Evolutionary conservation across 1,140 invertebrate species (phyloP).

Genomic region (Dreissena rostriformis): DNA sequence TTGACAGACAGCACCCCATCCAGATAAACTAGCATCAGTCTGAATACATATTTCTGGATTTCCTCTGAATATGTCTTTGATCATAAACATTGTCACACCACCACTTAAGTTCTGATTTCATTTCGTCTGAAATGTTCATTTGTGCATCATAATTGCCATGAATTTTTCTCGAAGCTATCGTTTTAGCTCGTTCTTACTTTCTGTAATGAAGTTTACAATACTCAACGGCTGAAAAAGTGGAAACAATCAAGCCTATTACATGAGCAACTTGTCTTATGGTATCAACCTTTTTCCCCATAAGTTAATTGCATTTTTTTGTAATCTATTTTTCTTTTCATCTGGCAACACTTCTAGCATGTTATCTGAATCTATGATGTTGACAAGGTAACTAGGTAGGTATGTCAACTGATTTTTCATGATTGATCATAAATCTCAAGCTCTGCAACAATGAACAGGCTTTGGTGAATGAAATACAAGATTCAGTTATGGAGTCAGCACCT

Average conservation of each 20-base stretch:
- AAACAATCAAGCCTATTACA: slow-evolving; percentile 27
- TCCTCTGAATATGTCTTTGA: too few species aligned
- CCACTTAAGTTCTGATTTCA: slow-evolving; percentile 43
- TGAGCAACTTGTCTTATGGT: slow-evolving; percentile 29
- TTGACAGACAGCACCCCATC: slow-evolving; percentile 31
- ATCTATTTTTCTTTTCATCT: slow-evolving; percentile 12
- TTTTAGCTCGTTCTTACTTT: slow-evolving; percentile 38
- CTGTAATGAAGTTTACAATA: slow-evolving; percentile 49
- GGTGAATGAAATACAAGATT: slow-evolving; percentile 50
- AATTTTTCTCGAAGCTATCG: not conserved
- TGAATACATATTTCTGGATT: slow-evolving; percentile 49
- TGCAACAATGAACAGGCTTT: slow-evolving; percentile 25
- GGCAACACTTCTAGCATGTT: slow-evolving; percentile 47
- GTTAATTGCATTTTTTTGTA: slow-evolving; percentile 8
- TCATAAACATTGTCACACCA: too few species aligned
- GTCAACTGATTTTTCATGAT: slow-evolving; percentile 52
- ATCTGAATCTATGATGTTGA: slow-evolving; percentile 45
- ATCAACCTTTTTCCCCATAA: not conserved
- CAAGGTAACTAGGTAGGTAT: slow-evolving; percentile 21
- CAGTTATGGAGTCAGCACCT: slow-evolving; percentile 26
- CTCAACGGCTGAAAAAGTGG: slow-evolving; percentile 34
- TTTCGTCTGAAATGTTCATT: slow-evolving; percentile 15
- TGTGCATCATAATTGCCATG: slow-evolving; percentile 39
- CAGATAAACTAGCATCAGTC: slow-evolving; percentile 41
- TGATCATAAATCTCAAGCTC: slow-evolving; percentile 53